A percentile compares a stretch with the other conserved stretches of the same genome.
These are phyloP conservation scores for Abscondita cerata DNA, from an alignment of 2,888 invertebrate species.

Conservation along the genomic window DNA sequence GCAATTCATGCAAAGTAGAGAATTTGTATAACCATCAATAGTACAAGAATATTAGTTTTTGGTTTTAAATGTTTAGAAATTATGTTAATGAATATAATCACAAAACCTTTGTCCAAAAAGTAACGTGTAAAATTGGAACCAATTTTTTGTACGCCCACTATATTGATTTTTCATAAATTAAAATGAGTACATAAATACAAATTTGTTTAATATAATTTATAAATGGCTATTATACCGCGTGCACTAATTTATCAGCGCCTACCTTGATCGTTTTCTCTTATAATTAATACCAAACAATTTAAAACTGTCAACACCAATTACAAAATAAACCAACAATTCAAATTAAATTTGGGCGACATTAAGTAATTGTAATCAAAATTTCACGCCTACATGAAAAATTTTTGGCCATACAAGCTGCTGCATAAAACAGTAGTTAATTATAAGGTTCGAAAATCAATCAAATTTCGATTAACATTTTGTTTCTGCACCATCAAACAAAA, in stretches of 20 bases:
- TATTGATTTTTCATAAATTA: conserved; percentile 7
- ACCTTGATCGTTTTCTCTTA: conserved; percentile 2
- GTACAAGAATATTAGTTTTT: no score
- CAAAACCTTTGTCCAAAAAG: no score
- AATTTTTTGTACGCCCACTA: neutral
- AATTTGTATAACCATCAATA: no score
- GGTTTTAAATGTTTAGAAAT: no score
- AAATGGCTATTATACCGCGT: neutral
- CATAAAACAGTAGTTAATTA: conserved; percentile 32
- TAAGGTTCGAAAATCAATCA: conserved; percentile 25
- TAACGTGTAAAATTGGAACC: no score
- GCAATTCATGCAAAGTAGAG: no score
- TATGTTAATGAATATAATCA: no score
- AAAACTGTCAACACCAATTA: conserved; percentile 13
- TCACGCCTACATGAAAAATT: conserved; percentile 5
- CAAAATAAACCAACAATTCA: conserved; percentile 10
- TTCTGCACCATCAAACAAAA: conserved; percentile 23
- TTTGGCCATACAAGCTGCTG: conserved; percentile 8
- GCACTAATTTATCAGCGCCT: conserved; percentile 1
- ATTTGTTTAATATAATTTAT: conserved; percentile 5
- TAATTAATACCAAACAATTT: conserved; percentile 10
- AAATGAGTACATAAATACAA: conserved; percentile 6
- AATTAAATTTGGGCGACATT: conserved; percentile 11
- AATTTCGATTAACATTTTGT: conserved; percentile 31
- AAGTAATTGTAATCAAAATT: conserved; percentile 5